These are phyloP conservation scores for Anthonomus grandis DNA, from an alignment of 1,140 invertebrate genomes.

Conservation along the genomic window DNA sequence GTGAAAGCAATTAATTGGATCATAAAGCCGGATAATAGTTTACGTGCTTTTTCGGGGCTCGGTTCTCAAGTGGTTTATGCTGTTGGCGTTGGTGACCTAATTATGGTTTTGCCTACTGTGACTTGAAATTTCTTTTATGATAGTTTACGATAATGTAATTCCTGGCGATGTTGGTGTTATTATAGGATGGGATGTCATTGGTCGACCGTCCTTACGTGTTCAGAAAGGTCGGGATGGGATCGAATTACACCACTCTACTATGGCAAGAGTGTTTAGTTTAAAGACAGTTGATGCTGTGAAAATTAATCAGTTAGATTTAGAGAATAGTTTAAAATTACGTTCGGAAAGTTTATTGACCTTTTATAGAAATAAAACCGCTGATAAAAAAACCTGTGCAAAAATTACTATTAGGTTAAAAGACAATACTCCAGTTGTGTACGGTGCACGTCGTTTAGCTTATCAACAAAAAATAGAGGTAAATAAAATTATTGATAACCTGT, in stretches of 20 bases:
- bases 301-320: no score
- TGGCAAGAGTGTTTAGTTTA: no score
- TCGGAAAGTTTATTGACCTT: not conserved
- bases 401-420: constrained; percentile 13
- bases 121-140: constrained; percentile 10
- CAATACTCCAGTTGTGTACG: constrained; percentile 19
- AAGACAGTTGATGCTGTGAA: no score
- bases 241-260: no score
- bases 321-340: not conserved
- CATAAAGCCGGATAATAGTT: no score
- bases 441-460: no score
- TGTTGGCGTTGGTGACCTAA: not conserved
- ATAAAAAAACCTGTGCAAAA: constrained; percentile 5
- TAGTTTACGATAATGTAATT: no score
- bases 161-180: no score
- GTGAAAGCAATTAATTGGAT: no score
- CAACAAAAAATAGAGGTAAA: constrained; percentile 17
- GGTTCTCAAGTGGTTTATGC: not conserved
- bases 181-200: no score
- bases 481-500: constrained; percentile 41
- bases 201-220: constrained; percentile 9
- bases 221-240: constrained; percentile 6
- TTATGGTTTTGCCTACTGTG: constrained; percentile 1
- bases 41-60: no score
- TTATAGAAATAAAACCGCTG: constrained; percentile 6